Percentiles rank a stretch among this genome's conserved stretches.
phyloP scores from a whole-genome alignment of 2,113 vertebrate genomes.

The Eira barbara region DNA sequence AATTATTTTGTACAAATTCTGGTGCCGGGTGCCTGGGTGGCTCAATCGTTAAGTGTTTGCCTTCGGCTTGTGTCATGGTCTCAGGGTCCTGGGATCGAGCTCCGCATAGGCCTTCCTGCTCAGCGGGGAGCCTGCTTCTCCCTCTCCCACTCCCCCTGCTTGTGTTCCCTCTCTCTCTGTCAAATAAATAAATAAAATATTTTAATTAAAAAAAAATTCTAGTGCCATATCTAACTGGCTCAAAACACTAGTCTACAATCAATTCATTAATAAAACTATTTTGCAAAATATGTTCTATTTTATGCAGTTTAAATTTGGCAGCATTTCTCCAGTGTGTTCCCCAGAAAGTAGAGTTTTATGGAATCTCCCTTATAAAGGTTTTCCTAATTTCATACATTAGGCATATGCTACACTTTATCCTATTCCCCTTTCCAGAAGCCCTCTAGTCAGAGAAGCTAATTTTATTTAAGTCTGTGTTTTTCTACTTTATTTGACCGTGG shows the following conservation, averaged over 20 bases:
- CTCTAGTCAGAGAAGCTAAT: neutral
- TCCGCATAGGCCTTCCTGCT: no score
- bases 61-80: no score
- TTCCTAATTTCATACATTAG: neutral
- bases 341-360: neutral
- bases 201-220: neutral
- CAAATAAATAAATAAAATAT: no score
- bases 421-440: neutral
- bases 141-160: no score
- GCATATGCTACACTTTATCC: neutral
- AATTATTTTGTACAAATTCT: constrained; percentile 8
- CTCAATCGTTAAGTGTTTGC: no score
- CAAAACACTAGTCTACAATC: neutral
- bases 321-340: neutral
- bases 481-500: neutral
- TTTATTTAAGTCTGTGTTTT: constrained; percentile 44
- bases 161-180: no score
- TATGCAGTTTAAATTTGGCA: neutral
- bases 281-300: neutral
- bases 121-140: no score
- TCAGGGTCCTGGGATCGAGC: no score
- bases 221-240: neutral
- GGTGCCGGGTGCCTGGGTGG: neutral
- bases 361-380: neutral
- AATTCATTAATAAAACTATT: neutral